Conservation (phyloP, 2,888 invertebrate genomes). For the Drepanosiphum platanoidis region DNA sequence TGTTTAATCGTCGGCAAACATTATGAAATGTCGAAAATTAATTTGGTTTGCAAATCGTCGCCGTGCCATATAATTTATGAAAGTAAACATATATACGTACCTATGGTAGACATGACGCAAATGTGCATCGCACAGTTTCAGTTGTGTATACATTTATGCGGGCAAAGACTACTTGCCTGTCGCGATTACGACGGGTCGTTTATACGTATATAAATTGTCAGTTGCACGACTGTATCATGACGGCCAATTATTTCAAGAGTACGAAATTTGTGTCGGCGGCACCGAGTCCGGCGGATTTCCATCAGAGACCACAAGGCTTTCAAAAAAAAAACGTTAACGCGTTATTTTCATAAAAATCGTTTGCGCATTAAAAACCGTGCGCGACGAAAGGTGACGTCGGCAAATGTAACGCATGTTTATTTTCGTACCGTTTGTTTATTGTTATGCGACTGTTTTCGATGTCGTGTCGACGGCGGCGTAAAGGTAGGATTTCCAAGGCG, state of each 20-base stretch:
- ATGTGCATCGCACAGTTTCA: background rate
- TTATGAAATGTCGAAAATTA: background rate
- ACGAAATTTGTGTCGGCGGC: background rate
- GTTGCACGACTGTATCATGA: background rate
- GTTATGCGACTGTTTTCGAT: too few species aligned
- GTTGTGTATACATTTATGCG: background rate
- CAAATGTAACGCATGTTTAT: background rate
- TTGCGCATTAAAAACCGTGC: background rate
- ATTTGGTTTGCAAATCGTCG: slow-evolving; percentile 19
- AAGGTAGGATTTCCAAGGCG: too few species aligned
- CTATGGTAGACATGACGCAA: background rate
- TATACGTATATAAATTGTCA: background rate
- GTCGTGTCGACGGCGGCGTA: too few species aligned
- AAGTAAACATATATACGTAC: background rate
- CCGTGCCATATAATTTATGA: slow-evolving; percentile 13
- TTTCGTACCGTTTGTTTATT: too few species aligned
- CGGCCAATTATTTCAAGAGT: background rate
- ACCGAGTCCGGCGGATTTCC: background rate
- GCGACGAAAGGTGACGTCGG: background rate
- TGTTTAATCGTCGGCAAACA: background rate
- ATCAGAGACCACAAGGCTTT: background rate
- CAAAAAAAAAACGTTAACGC: background rate
- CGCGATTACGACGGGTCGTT: background rate
- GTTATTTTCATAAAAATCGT: background rate
- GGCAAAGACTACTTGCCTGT: background rate